A percentile compares a stretch with the other conserved stretches of the same genome.
Conservation (phyloP, 92 coral and sea anemone species). For the Paragorgia papillata region DNA sequence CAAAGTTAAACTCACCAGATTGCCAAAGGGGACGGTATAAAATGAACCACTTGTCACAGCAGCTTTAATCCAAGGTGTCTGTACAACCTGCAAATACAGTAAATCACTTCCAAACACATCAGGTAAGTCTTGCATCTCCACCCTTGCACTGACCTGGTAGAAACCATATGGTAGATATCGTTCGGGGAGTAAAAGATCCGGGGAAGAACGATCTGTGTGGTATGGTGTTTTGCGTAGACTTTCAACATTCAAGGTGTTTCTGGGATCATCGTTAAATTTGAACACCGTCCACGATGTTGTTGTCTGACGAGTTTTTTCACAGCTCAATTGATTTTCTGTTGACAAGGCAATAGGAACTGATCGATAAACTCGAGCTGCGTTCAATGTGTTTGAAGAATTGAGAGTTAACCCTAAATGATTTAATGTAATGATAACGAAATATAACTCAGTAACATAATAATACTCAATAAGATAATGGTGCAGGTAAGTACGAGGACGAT, state of each 20-base stretch:
- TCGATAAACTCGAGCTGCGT: constrained; percentile 24
- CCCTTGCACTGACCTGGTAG: constrained; percentile 18
- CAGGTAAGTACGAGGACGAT: too few species aligned
- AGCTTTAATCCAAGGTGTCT: constrained; percentile 20
- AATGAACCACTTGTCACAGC: not conserved
- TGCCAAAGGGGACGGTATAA: constrained; percentile 17
- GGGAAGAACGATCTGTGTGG: not conserved
- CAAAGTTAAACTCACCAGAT: constrained; percentile 1
- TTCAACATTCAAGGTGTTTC: not conserved
- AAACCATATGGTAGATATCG: constrained; percentile 5
- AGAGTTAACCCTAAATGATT: not conserved
- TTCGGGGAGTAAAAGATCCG: constrained; percentile 30
- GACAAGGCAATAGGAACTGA: constrained; percentile 9
- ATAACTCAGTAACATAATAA: too few species aligned
- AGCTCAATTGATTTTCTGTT: not conserved
- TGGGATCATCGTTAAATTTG: constrained; percentile 16
- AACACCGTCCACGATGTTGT: constrained; percentile 10
- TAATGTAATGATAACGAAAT: too few species aligned
- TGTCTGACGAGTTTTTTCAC: not conserved
- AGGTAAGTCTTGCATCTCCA: constrained; percentile 17
- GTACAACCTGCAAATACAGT: constrained; percentile 12
- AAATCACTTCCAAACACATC: constrained; percentile 17
- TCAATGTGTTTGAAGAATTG: constrained; percentile 13
- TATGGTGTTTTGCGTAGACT: not conserved
- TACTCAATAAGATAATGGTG: too few species aligned